Conservation (phyloP, 2,113 vertebrate species). For the Phasianus colchicus region DNA sequence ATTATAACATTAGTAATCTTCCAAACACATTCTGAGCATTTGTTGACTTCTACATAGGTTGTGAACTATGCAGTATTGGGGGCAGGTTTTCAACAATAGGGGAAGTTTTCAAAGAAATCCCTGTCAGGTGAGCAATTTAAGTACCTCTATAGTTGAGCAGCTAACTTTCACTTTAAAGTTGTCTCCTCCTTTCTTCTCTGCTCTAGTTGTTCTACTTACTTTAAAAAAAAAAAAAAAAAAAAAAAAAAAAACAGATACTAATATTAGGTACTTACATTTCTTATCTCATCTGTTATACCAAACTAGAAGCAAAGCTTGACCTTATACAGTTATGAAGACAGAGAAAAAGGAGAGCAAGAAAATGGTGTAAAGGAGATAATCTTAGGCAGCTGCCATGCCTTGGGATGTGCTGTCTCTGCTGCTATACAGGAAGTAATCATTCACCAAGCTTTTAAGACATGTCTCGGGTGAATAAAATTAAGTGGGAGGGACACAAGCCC, state of each 20-base stretch:
- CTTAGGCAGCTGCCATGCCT: neutral
- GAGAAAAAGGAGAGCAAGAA: neutral
- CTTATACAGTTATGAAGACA: accelerated
- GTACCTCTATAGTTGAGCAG: neutral
- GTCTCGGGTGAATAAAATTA: neutral
- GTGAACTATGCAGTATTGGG: accelerated
- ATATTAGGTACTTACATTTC: neutral
- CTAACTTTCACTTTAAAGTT: neutral
- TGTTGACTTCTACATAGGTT: neutral
- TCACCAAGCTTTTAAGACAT: neutral
- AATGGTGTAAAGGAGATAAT: neutral
- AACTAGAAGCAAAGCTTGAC: neutral
- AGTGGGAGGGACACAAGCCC: neutral
- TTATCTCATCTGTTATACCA: neutral
- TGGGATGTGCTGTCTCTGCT: neutral
- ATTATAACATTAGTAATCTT: neutral
- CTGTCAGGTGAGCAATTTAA: neutral
- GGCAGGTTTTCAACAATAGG: neutral
- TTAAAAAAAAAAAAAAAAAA: too few species aligned
- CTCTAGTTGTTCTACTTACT: neutral
- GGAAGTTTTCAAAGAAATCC: neutral
- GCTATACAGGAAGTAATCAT: neutral
- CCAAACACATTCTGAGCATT: neutral
- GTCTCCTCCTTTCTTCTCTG: neutral
- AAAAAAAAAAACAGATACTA: too few species aligned